Evolutionary conservation across 2,797 vertebrate species (phyloP).

Genomic region (Prionace glauca): DNA sequence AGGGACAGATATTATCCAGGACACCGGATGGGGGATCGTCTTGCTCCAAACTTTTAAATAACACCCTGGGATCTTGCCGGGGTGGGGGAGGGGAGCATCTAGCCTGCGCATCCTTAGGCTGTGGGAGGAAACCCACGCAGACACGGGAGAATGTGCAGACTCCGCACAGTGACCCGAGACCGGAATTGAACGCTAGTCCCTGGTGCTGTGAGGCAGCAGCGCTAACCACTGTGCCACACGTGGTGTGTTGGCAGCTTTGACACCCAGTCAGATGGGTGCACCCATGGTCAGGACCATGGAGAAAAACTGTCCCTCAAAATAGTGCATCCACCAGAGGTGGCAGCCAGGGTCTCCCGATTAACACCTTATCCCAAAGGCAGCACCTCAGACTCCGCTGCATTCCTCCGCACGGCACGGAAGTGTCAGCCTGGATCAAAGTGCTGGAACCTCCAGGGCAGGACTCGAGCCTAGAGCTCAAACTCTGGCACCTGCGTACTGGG

Average conservation of each 20-base stretch:
- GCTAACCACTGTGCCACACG: no score
- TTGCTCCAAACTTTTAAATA: no score
- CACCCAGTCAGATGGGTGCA: no score
- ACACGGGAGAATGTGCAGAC: no score
- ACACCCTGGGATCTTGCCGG: background rate
- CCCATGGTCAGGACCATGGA: background rate
- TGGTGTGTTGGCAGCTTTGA: background rate
- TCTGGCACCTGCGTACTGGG: background rate
- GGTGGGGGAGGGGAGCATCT: no score
- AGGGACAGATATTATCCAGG: no score
- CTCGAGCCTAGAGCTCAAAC: background rate
- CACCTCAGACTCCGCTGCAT: background rate
- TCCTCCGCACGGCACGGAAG: background rate
- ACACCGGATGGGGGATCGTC: no score
- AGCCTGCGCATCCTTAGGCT: no score
- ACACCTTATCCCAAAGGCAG: background rate
- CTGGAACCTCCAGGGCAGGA: background rate
- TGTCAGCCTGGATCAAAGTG: background rate
- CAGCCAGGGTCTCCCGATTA: background rate
- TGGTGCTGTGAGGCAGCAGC: no score
- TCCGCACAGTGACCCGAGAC: no score
- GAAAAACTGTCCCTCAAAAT: background rate
- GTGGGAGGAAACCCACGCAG: no score
- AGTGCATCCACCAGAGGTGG: background rate
- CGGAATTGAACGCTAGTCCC: no score